phyloP scores from a whole-genome alignment of 2,113 vertebrate genomes.

The Neofelis nebulosa region DNA sequence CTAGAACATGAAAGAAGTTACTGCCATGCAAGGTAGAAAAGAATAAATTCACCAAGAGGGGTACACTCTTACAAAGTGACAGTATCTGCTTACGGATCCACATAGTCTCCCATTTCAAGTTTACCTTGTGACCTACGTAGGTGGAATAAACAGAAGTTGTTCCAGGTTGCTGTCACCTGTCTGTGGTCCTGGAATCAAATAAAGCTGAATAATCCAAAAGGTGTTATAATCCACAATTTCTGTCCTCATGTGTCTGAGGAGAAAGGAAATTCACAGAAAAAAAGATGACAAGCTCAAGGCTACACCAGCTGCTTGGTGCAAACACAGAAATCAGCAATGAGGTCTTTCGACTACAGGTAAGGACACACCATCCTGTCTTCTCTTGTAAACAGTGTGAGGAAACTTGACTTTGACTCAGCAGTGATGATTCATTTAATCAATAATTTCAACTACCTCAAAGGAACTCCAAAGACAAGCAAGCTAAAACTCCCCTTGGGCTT shows the following conservation, averaged over 20 bases:
- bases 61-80: background rate
- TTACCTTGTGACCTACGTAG: background rate
- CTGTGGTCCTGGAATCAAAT: background rate
- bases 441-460: background rate
- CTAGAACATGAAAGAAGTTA: background rate
- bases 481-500: background rate
- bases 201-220: background rate
- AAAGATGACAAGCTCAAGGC: background rate
- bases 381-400: background rate
- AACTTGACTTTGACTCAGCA: background rate
- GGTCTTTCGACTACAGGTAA: background rate
- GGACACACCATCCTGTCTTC: background rate
- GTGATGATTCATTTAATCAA: slow-evolving; percentile 11
- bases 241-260: background rate
- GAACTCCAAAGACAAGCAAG: background rate
- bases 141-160: background rate
- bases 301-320: background rate
- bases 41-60: background rate
- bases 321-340: background rate
- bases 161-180: background rate
- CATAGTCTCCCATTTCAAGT: background rate
- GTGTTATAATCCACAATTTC: background rate
- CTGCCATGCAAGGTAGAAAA: background rate
- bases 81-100: background rate
- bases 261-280: background rate